Evolutionary conservation across 1,140 invertebrate genomes (phyloP).

Genomic region (Euschistus heros): DNA sequence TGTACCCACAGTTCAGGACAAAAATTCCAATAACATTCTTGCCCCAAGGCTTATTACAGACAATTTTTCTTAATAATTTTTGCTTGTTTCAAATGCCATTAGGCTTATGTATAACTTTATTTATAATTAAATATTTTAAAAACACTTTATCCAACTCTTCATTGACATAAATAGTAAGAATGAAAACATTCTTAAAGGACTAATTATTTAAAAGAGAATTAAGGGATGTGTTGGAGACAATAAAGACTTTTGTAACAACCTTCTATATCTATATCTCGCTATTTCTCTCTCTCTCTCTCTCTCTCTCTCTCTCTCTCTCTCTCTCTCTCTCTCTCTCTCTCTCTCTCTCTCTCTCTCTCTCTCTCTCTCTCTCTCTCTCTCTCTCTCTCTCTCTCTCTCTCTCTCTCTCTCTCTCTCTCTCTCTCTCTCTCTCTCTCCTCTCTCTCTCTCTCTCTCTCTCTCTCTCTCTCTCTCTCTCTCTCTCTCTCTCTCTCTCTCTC

Average conservation of each 20-base stretch:
- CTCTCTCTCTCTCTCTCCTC: constrained; percentile 9
- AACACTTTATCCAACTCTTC: too few species aligned
- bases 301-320: constrained; percentile 10
- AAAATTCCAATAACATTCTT: too few species aligned
- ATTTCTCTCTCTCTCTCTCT: background rate
- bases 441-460: background rate
- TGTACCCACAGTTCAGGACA: too few species aligned
- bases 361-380: constrained; percentile 14
- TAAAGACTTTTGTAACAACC: background rate
- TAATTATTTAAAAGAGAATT: too few species aligned
- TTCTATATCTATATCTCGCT: background rate
- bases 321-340: background rate
- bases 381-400: constrained; percentile 14
- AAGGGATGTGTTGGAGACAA: background rate
- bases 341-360: constrained; percentile 7
- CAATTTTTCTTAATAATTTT: too few species aligned
- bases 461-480: constrained; percentile 9
- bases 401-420: constrained; percentile 12
- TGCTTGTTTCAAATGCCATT: too few species aligned
- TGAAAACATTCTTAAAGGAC: too few species aligned
- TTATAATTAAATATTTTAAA: too few species aligned
- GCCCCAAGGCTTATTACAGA: too few species aligned
- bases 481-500: constrained; percentile 11
- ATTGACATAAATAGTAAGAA: too few species aligned
- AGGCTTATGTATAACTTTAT: too few species aligned